phyloP scores from a whole-genome alignment of 2,888 invertebrate species.

The Augiades crinisus region DNA sequence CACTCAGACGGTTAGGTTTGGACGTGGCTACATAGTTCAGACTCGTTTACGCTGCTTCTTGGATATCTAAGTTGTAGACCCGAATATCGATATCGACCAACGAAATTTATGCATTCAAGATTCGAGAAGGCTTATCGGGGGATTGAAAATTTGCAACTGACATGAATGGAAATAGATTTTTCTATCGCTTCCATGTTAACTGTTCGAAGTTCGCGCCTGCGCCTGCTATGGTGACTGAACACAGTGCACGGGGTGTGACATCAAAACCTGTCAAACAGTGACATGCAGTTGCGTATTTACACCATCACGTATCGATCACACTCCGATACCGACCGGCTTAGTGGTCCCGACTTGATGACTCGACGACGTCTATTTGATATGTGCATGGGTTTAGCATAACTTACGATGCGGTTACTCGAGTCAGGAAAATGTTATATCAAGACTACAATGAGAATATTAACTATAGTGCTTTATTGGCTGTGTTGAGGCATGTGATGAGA shows the following conservation, averaged over 20 bases:
- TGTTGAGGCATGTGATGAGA: slow-evolving; percentile 80
- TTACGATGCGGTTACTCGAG: slow-evolving; percentile 78
- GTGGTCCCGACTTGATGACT: slow-evolving; percentile 51
- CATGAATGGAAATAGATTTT: slow-evolving; percentile 7
- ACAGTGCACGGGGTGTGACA: slow-evolving; percentile 80
- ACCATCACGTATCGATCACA: slow-evolving; percentile 57
- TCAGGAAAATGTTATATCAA: slow-evolving; percentile 78
- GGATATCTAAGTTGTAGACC: no score
- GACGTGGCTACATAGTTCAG: background rate
- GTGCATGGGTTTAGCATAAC: slow-evolving; percentile 80
- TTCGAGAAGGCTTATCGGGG: background rate
- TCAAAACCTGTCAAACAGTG: slow-evolving; percentile 80
- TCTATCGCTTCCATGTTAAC: slow-evolving; percentile 11
- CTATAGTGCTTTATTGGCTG: slow-evolving; percentile 79
- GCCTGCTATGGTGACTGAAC: slow-evolving; percentile 76
- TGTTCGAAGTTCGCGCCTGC: slow-evolving; percentile 58
- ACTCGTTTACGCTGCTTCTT: slow-evolving; percentile 5
- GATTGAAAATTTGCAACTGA: slow-evolving; percentile 22
- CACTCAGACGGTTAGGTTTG: slow-evolving; percentile 12
- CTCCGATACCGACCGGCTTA: slow-evolving; percentile 49
- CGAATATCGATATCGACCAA: slow-evolving; percentile 2
- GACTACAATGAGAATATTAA: slow-evolving; percentile 78
- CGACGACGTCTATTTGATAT: slow-evolving; percentile 65
- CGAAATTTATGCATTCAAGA: background rate
- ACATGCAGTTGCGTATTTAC: slow-evolving; percentile 80